Percentiles rank a stretch among this genome's conserved stretches.
Conservation (phyloP, 1,140 invertebrate genomes). For the Diabrotica virgifera region DNA sequence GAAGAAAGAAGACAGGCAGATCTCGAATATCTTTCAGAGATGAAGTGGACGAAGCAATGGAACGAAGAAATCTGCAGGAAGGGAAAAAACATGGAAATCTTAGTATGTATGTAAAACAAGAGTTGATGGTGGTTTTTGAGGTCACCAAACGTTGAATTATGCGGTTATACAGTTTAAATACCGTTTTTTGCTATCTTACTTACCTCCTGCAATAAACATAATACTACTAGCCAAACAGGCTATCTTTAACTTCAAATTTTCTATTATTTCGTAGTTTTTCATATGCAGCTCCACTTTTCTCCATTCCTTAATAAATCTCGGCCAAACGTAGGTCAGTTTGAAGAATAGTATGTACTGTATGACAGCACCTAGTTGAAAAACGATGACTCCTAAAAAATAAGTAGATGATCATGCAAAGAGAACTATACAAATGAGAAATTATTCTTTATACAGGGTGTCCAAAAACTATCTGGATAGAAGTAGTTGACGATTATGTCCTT, state of each 20-base stretch:
- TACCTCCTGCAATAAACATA: constrained; percentile 9
- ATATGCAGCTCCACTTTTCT: constrained; percentile 8
- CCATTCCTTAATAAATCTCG: constrained; percentile 21
- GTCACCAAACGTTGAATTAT: neutral
- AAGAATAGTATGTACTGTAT: constrained; percentile 10
- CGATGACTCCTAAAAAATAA: neutral
- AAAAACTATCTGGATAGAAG: too few species aligned
- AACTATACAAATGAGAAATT: too few species aligned
- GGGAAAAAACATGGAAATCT: too few species aligned
- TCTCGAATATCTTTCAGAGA: too few species aligned
- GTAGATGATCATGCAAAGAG: neutral
- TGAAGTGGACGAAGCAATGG: too few species aligned
- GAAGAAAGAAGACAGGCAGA: too few species aligned
- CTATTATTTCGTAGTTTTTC: neutral
- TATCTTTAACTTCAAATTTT: neutral
- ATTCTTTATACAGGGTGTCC: too few species aligned
- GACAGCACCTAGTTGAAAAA: neutral
- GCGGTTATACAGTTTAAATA: neutral
- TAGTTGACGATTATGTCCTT: too few species aligned
- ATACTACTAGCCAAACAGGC: neutral
- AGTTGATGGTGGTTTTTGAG: neutral
- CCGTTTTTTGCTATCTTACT: neutral
- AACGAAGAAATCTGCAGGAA: too few species aligned
- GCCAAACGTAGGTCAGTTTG: constrained; percentile 14
- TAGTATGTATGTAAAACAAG: too few species aligned